Base-by-base conservation (phyloP, 2,888 invertebrate genomes). In the Thymelicus sylvestris region DNA sequence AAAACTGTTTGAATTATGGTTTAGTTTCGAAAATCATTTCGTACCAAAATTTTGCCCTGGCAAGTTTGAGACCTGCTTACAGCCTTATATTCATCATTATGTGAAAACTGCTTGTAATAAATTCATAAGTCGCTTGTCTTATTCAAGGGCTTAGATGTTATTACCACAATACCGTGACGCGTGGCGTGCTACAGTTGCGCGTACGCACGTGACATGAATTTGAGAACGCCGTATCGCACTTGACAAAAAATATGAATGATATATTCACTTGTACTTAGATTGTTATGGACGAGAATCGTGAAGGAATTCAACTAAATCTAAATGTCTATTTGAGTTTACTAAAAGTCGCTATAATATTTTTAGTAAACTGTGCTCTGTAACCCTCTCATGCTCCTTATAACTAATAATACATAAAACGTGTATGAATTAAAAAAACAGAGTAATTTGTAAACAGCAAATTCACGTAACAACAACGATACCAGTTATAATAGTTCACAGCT, bases 401-500 rank as follows among this genome's bases (percentile, higher is more conserved):
- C 41, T 8, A 41, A 6, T 41, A 8, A 10, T 6, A 7, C 15
- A 50, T 15, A 15, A 15, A 52, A 10, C 15, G 15, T 19, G 19
- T 52, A 19, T 52, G 0, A 19, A 8, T 52, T 15, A 7, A 19
- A 15, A 52, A 52, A 52, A 52, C 39, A 57, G 8, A 65, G 10
- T 15, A 52, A 61, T 62, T 61, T 61, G 61, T 50, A 67, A 61
- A 50, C 50, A 61, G 48, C 15, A 12, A 48, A 24, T 3, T 52
- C 50, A 52, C 61, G 67, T 67, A 67, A 67, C 60, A 67, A 50
- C 48, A 41, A 67, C 67, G 60, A 60, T 50, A 67, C 67, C 67
- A 61, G 67, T 50, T 61, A 13, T 66, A 59, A 59, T 52, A 39
- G 60, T 61, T 61, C 24, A 24, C 57, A 6, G 10, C 67, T 61